Evolutionary conservation across 2,888 invertebrate genomes (phyloP), one percentile per base, ranked within the genome.

Genomic region (Netelia fuscicornis): DNA sequence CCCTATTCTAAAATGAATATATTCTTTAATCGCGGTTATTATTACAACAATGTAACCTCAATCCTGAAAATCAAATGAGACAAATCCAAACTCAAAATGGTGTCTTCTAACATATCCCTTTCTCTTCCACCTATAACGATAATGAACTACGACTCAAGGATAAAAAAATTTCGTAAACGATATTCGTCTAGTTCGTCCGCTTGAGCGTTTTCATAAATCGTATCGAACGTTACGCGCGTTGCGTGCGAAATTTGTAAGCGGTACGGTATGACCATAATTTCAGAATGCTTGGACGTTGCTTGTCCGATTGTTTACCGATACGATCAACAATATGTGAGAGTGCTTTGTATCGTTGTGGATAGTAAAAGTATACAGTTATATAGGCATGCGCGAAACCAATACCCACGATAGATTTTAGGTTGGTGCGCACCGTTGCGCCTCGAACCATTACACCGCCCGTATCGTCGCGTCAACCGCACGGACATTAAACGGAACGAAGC

Each of bases 371-470:
- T 48, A 13, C 13, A 13, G 10, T 11, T 48, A 48, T 48, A 48
- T 48, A 48, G 48, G 0, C 10, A 13, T 48, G 30, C 30, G 30
- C 5, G 30, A 30, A 20, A 23, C n/a, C 37, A 25, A 17, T 11
- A 23, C 13, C 20, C 48, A 52, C 52, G 48, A 67, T 74, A 48
- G 20, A 30, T 44, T 67, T 74, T 74, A 74, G 67, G 58, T 48
- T 23, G 58, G 52, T 67, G 67, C 44, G 65, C 30, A 80, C n/a
- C 72, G 25, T 17, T 72, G 72, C 65, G 42, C 65, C 56, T 80
- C 44, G 65, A 65, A 44, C 79, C 65, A 80, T 80, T 65, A 72
- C 79, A 72, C 80, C 30, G 80, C 80, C 74, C 80, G 67, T 81
- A 81, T 81, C 74, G 58, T 60, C 80, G 65, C 67, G 65, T 81